A percentile compares a stretch with the other conserved stretches of the same genome.
Conservation (phyloP, 2,113 vertebrate species). For the Oreotrochilus melanogaster region DNA sequence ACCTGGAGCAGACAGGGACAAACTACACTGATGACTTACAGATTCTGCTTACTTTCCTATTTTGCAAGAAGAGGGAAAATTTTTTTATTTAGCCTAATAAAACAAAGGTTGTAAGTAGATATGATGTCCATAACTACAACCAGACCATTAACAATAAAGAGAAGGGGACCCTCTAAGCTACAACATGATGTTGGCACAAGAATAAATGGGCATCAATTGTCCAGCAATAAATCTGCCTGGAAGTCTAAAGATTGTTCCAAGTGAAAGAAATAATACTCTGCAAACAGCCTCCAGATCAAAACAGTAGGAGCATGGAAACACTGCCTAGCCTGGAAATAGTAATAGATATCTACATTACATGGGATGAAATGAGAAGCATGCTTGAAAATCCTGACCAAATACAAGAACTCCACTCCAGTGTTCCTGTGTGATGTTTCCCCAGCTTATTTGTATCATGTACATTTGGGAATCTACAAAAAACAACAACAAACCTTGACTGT, state of each 20-base stretch:
- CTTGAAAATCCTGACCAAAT: background rate
- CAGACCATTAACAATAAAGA: background rate
- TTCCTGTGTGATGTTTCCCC: background rate
- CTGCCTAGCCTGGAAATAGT: background rate
- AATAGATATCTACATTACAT: background rate
- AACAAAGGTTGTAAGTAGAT: background rate
- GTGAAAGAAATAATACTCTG: background rate
- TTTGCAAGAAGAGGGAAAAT: background rate
- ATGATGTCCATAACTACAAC: background rate
- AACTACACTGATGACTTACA: background rate
- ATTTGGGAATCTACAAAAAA: background rate
- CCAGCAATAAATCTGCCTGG: background rate
- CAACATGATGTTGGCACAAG: background rate
- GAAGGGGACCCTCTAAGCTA: background rate
- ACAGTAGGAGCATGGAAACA: background rate
- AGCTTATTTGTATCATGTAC: background rate
- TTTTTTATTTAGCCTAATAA: background rate
- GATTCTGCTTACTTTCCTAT: background rate
- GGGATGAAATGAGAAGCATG: background rate
- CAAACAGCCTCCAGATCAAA: background rate
- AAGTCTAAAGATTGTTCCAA: background rate
- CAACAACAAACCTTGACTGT: background rate
- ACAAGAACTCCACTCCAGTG: background rate
- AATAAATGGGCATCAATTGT: background rate
- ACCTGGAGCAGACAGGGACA: background rate